Evolutionary conservation across 2,113 vertebrate genomes (phyloP), one percentile per base, ranked within the genome.

Genomic region (Chloebia gouldiae): DNA sequence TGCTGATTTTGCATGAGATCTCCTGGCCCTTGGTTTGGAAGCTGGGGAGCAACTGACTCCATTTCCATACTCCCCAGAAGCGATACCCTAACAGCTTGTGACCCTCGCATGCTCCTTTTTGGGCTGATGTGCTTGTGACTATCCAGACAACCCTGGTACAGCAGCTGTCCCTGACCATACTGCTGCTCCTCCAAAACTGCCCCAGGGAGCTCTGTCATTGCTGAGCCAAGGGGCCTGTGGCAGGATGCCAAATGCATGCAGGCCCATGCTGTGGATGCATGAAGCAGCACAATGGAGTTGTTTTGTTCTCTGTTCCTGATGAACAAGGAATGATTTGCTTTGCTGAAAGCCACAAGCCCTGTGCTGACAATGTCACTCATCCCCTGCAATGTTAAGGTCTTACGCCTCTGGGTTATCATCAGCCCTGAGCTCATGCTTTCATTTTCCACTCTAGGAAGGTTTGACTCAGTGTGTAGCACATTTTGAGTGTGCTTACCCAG

Each of bases 271-370:
- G 19, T 51, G 70, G 57, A 20, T 82, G 37, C 33, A 70, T 1
- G 2, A 0, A 3, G 50, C 4, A 83, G 90, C 68, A 88, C 86
- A 94, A 65, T 20, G 59, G 89, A 68, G 64, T 18, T 73, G 39
- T 82, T 93, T 88, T 93, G 88, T 90, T 90, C 50, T 66, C 71
- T 81, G 50, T 13, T 93, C 68, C 80, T 59, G 21, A 75, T 65
- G 73, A 92, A 86, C 59, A 83, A 56, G 56, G 66, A 95, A 47
- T 88, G 47, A 90, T 90, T 90, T 90, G 35, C 51, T 70, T 54
- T 95, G 88, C 49, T 75, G 82, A 94, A 95, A 95, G 88, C 54
- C 73, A 28, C 5, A 42, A 81, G 72, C 50, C n/a, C 61, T 0
- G 2, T 8, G 59, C 10, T 86, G 80, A 92, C 50, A 14, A 11